Evolutionary conservation across 1,140 invertebrate species (phyloP), one percentile per base, ranked within the genome.

Genomic region (Pogonus chalceus): DNA sequence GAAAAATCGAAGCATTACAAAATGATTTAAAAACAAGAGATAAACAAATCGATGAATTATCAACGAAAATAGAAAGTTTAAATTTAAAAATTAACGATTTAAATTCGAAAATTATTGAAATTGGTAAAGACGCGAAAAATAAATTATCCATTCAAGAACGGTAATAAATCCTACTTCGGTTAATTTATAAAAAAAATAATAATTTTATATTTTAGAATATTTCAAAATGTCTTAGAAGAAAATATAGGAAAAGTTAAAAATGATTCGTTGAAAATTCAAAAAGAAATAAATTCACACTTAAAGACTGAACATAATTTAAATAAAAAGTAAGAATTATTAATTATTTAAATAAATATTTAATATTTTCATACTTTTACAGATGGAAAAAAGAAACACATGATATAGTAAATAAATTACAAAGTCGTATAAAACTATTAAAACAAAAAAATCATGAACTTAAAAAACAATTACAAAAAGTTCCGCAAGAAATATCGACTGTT

Each of bases 1-100:
- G 62, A 49, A 64, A 67, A 62, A 62, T 67, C 9, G 59, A 54
- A 39, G 56, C 60, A 43, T 48, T 69, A n/a, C 59, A 65, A 55
- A 59, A 58, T 22, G 58, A 61, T 53, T 54, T 68, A 20, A 37
- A 63, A 7, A 55, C 59, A 9, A 61, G 51, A 49, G 53, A 58
- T 53, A 39, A 54, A 12, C 60, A 56, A 52, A 49, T 65, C 14
- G 43, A 55, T 20, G 51, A 58, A 53, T 49, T 60, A 14, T 56
- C 56, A 4, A 47, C 53, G 14, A 57, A 61, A 53, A 31, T 65
- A 46, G 48, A n/a, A n/a, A n/a, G n/a, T n/a, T n/a, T n/a, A n/a
- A n/a, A n/a, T n/a, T n/a, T 43, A 18, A 7, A 43, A 18, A 43
- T 43, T 12, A 43, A 52, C 21, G 52, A 59, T 39, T 20, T 61